Percentiles rank a stretch among this genome's conserved stretches.
phyloP scores from a whole-genome alignment of 1,140 invertebrate genomes.

The Varroa destructor region DNA sequence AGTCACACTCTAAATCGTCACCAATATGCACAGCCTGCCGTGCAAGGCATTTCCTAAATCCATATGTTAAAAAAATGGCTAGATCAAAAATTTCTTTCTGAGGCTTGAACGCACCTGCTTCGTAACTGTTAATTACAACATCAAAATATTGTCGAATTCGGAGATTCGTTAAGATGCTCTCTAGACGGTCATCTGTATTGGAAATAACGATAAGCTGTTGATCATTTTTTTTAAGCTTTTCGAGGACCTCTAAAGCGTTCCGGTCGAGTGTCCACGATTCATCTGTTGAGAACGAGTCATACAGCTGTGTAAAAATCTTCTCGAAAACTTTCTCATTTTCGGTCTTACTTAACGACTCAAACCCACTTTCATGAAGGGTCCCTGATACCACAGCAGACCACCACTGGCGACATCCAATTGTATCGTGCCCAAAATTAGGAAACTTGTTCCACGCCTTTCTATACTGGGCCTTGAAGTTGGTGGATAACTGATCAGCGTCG shows the following conservation, averaged over 20 bases:
- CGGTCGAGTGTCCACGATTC: background rate
- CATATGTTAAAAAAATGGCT: background rate
- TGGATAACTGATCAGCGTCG: background rate
- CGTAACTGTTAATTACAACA: background rate
- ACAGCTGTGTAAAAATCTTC: constrained; percentile 1
- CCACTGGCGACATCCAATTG: background rate
- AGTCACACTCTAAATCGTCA: constrained; percentile 4
- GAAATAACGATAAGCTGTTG: background rate
- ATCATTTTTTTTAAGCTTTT: background rate
- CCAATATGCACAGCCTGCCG: background rate
- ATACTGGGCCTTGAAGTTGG: background rate
- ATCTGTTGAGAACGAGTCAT: constrained; percentile 1
- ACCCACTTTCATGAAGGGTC: background rate
- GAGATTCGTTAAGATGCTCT: background rate
- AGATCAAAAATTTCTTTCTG: background rate
- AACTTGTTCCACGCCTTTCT: background rate
- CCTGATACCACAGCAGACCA: background rate
- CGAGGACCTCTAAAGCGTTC: background rate
- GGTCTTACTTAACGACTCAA: background rate
- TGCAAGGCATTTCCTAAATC: background rate
- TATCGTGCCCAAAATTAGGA: background rate
- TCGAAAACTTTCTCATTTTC: background rate
- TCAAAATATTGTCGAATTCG: constrained; percentile 16
- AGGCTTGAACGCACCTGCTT: background rate
- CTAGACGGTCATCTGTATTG: constrained; percentile 9